Percentiles rank a stretch among this genome's conserved stretches.
Evolutionary conservation across 2,797 vertebrate genomes (phyloP).

Genomic region (Rhabdophis nuchalis): DNA sequence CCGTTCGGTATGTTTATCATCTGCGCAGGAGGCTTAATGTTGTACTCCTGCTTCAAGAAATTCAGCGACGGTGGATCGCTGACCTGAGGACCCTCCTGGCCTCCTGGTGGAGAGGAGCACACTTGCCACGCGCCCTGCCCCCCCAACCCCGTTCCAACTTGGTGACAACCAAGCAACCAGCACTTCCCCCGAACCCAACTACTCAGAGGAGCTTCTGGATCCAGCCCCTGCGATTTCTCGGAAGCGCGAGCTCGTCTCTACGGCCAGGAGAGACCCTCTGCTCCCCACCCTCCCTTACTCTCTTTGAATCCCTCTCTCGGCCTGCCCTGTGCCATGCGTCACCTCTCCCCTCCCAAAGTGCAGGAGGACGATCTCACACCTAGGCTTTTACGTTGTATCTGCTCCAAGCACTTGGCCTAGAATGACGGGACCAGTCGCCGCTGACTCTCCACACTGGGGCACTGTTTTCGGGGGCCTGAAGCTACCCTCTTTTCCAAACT

Average conservation of each 20-base stretch:
- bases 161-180: not conserved
- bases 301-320: not conserved
- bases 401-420: not conserved
- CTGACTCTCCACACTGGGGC: not conserved
- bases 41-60: slow-evolving; percentile 49
- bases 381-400: not conserved
- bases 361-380: not conserved
- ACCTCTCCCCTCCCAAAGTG: not conserved
- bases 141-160: no score
- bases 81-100: not conserved
- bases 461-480: not conserved
- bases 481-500: no score
- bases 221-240: not conserved
- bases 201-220: no score
- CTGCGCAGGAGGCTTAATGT: slow-evolving; percentile 56
- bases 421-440: not conserved
- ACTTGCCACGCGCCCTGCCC: not conserved
- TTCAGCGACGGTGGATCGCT: not conserved
- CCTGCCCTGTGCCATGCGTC: not conserved
- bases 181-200: not conserved
- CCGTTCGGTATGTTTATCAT: slow-evolving; percentile 58
- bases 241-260: not conserved
- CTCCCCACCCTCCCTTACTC: not conserved
- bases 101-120: not conserved
- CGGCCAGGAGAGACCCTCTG: not conserved